Conservation (phyloP, 1,140 invertebrate genomes). For the Ceratitis capitata region DNA sequence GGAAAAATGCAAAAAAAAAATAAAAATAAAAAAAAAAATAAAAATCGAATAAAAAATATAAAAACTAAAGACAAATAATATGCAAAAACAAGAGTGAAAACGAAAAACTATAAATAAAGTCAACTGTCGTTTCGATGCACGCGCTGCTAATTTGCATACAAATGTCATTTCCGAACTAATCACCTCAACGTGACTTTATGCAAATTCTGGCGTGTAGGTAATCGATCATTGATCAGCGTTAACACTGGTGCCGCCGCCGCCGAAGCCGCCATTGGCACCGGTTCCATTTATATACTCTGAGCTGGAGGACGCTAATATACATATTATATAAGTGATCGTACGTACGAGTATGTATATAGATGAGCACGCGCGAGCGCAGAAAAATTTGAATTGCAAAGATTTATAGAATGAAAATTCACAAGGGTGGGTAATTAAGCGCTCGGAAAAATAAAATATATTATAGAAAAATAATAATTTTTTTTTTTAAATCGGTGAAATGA, state of each 20-base stretch:
- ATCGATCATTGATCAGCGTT: slow-evolving; percentile 31
- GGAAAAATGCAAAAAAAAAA: background rate
- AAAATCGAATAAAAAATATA: background rate
- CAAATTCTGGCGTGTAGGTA: slow-evolving; percentile 22
- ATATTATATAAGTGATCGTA: too few relatives aligned
- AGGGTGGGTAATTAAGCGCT: background rate
- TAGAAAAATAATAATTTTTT: background rate
- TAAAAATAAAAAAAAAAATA: background rate
- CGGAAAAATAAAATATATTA: background rate
- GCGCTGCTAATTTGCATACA: slow-evolving; percentile 32
- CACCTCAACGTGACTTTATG: slow-evolving; percentile 40
- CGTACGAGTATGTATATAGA: too few relatives aligned
- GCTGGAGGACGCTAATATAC: background rate
- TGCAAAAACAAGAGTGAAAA: background rate
- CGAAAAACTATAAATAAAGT: background rate
- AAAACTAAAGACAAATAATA: background rate
- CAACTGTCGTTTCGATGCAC: background rate
- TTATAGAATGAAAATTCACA: background rate
- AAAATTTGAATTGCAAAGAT: background rate
- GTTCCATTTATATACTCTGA: too few relatives aligned
- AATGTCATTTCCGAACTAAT: slow-evolving; percentile 36
- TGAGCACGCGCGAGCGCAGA: background rate
- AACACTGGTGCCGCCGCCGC: background rate
- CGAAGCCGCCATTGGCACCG: background rate
- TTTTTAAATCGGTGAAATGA: too few relatives aligned